These are phyloP conservation scores for Bucco capensis DNA, from an alignment of 2,113 vertebrate species.

Conservation along the genomic window DNA sequence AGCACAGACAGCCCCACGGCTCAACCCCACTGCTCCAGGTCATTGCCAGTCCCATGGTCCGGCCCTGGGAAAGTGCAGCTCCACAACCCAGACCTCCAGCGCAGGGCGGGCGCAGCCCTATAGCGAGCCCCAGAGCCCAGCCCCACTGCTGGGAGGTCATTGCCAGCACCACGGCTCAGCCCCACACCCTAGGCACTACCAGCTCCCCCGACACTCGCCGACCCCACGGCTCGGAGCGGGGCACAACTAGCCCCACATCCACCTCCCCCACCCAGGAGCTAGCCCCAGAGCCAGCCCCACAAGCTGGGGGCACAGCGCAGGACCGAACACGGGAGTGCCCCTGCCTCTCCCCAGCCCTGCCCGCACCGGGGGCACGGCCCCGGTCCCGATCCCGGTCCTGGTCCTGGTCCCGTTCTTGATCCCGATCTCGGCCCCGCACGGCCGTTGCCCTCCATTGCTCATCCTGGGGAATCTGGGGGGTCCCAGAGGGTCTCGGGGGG, in stretches of 20 bases:
- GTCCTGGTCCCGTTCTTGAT: background rate
- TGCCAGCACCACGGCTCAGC: background rate
- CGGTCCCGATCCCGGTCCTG: background rate
- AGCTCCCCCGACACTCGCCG: background rate
- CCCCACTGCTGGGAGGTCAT: background rate
- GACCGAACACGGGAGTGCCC: background rate
- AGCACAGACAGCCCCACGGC: background rate
- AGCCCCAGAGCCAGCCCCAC: background rate
- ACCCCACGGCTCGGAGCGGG: background rate
- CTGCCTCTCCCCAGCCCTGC: no score
- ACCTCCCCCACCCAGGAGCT: no score
- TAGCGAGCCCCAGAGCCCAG: background rate
- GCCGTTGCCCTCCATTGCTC: background rate
- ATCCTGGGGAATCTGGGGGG: background rate
- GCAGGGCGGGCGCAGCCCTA: no score
- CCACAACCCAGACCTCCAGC: background rate
- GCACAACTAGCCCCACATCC: background rate
- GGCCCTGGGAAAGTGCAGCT: no score
- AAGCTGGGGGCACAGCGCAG: background rate
- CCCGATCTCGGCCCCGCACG: background rate
- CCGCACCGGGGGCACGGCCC: background rate
- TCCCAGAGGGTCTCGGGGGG: background rate
- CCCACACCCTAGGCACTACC: no score
- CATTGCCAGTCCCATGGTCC: no score
- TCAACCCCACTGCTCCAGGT: background rate